A percentile compares a stretch with the other conserved stretches of the same genome.
These are phyloP conservation scores for Scarus forsteni DNA, from an alignment of 2,797 vertebrate genomes.

Conservation along the genomic window DNA sequence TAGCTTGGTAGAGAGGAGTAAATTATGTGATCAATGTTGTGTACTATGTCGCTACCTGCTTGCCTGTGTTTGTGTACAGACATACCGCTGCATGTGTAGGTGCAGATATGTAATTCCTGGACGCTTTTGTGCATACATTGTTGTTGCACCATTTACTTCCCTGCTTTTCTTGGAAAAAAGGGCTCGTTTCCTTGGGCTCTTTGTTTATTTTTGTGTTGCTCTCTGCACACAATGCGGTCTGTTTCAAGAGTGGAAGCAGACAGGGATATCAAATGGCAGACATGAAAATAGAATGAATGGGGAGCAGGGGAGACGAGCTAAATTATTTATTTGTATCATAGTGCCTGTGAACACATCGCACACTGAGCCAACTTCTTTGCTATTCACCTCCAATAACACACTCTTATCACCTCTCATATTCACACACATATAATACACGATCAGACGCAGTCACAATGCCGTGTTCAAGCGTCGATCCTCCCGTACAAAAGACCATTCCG, in stretches of 20 bases:
- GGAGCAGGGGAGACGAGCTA: conserved; percentile 54
- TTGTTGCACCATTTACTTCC: conserved; percentile 51
- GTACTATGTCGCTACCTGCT: conserved; percentile 57
- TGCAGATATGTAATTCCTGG: conserved; percentile 41
- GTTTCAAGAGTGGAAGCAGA: conserved; percentile 67
- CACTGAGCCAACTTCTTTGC: conserved; percentile 56
- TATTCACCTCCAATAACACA: conserved; percentile 68
- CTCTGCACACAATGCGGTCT: conserved; percentile 56
- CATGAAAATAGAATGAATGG: conserved; percentile 79
- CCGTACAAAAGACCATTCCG: conserved; percentile 15
- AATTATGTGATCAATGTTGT: conserved; percentile 88
- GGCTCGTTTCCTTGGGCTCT: conserved; percentile 54
- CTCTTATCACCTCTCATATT: conserved; percentile 51
- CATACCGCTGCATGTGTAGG: conserved; percentile 40
- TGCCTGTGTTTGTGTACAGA: conserved; percentile 41
- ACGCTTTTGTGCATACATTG: conserved; percentile 58
- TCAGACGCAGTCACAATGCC: background rate
- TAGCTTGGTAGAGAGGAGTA: conserved; percentile 86
- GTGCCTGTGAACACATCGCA: conserved; percentile 69
- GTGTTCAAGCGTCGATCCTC: background rate
- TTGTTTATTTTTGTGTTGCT: conserved; percentile 47
- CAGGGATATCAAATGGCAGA: conserved; percentile 78
- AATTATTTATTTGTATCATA: conserved; percentile 82
- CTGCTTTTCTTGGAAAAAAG: conserved; percentile 46
- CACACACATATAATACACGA: conserved; percentile 36